Base-by-base conservation (phyloP, 2,888 invertebrate species). In the Aspidiotus rigidus region DNA sequence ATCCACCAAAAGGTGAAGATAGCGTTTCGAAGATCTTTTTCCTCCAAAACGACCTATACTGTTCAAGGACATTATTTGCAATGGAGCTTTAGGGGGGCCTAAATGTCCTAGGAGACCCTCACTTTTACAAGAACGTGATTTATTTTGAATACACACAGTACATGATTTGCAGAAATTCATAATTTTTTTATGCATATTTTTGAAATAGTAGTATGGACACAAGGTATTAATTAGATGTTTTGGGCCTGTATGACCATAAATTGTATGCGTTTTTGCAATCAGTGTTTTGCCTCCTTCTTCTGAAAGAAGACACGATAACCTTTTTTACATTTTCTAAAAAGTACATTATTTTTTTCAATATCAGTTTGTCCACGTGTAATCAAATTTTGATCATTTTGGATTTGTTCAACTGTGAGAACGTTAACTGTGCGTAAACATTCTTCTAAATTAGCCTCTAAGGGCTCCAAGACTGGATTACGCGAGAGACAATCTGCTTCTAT, bases 11-110 rank as follows among this genome's bases (percentile, higher is more conserved):
- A 75, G 64, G 70, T 76, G 75, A 41, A 76, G 15, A 59, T 75
- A 75, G 73, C 64, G 75, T 72, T 75, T 76, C 71, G 74, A 73
- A 1, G 74, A 74, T 40, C 72, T 67, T 28, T 71, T 64, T 7
- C 73, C 74, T 40, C 73, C 74, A 71, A 76, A 73, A 7, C 75
- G 74, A 41, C 74, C 75, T 53, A 75, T 75, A 8, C 74, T 75
- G 62, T 76, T 75, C 7, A 75, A 70, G 8, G 75, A 74, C 1
- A 74, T 44, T 69, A 76, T 75, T 71, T 75, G 73, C 66, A 74
- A 74, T 11, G 74, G 74, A 15, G 73, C 44, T 55, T 62, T 69
- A 8, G 75, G 74, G 11, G 75, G 75, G 13, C 75, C 75, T 28
- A 75, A 56, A 41, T 74, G 73, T 8, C 74, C 74, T 72, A 75